Base-by-base conservation (phyloP, 2,113 vertebrate species). In the Myotis brandtii region DNA sequence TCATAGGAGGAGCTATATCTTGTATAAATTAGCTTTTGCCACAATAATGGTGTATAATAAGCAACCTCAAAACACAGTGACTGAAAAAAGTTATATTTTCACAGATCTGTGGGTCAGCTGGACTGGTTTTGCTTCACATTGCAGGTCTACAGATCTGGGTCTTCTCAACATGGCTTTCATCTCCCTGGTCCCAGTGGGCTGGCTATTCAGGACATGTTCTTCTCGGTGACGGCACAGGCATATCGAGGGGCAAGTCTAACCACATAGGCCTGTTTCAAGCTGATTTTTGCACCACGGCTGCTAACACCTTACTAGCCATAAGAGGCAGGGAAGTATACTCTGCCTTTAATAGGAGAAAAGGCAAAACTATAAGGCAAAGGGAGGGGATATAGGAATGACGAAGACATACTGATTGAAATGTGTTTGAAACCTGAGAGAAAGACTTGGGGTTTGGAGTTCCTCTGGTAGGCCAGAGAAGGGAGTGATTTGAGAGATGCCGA, bases 21-120 rank as follows among this genome's bases (percentile, higher is more conserved):
- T 95, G 23, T 34, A 79, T 91, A 72, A 92, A 95, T 92, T 93
- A 90, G 32, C 48, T 64, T 93, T 94, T 86, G 25, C 81, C 62
- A 83, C 83, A 95, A 70, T 52, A 86, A 72, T 54, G 25, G 37
- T 54, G 4, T 75, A 82, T 93, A 97, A 89, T 52, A 95, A 80
- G 85, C 25, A 87, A 73, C 66, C 77, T 93, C 81, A 85, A 77
- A 95, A 85, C 3, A 30, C 81, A 50, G 46, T 64, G 72, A 66
- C 83, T 59, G 37, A 75, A 79, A 89, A 59, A 40, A 64, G 18
- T 70, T 66, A 40, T 64, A 48, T 75, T 80, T 50, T 91, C 73
- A 81, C 90, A 73, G 48, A 93, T 92, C 20, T 56, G 34, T 67
- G 77, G 91, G 79, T 90, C 76, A 93, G 59, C 40, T 77, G 80